Percentiles rank a stretch among this genome's conserved stretches.
phyloP scores from a whole-genome alignment of 2,888 invertebrate species.

The Calameuta pallipes region DNA sequence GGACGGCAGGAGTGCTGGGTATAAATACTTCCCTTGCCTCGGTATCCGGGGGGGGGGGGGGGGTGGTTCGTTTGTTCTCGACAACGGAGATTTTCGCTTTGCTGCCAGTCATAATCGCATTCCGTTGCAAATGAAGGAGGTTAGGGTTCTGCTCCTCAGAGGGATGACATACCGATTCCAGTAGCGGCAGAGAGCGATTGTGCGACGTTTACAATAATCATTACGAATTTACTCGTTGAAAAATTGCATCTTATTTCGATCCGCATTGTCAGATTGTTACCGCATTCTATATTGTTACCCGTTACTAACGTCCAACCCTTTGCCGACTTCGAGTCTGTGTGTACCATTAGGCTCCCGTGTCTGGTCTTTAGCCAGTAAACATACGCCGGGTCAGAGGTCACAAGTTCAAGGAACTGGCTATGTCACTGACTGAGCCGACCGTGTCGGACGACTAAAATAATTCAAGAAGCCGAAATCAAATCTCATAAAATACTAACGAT shows the following conservation, averaged over 20 bases:
- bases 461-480: not conserved
- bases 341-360: not conserved
- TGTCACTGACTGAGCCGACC: not conserved
- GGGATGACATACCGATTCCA: not conserved
- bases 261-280: too few species aligned
- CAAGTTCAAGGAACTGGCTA: not conserved
- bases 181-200: not conserved
- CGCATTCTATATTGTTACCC: not conserved
- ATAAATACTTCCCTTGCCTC: slow-evolving; percentile 33
- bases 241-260: not conserved
- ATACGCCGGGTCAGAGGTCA: not conserved
- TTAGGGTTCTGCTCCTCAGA: not conserved
- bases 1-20: slow-evolving; percentile 1
- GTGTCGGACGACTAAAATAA: not conserved
- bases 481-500: slow-evolving; percentile 71
- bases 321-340: not conserved
- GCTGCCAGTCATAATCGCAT: slow-evolving; percentile 32
- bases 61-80: slow-evolving; percentile 25
- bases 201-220: not conserved
- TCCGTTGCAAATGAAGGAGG: slow-evolving; percentile 7
- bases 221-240: not conserved
- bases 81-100: slow-evolving; percentile 36
- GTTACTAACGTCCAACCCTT: not conserved
- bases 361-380: not conserved
- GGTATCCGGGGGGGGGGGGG: slow-evolving; percentile 15